These are phyloP conservation scores for Gnatocerus cornutus DNA, from an alignment of 2,888 invertebrate genomes.

Conservation along the genomic window DNA sequence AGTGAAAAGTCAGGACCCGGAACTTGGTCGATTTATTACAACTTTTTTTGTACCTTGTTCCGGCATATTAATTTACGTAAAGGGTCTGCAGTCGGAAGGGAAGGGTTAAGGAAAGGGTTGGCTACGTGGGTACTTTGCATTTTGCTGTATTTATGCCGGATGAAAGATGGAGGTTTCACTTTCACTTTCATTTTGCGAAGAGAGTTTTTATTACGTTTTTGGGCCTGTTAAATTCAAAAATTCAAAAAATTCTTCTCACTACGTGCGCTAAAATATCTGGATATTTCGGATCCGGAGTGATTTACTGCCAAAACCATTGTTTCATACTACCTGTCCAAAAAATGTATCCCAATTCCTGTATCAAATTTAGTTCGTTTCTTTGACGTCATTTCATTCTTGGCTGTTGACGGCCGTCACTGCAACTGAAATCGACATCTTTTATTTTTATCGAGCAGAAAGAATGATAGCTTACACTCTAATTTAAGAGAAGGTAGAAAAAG, in stretches of 20 bases:
- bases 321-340: too few species aligned
- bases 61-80: conserved; percentile 35
- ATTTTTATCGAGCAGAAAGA: neutral
- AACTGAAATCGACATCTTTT: conserved; percentile 1
- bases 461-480: neutral
- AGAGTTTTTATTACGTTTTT: too few species aligned
- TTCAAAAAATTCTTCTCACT: too few species aligned
- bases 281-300: too few species aligned
- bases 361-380: neutral
- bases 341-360: too few species aligned
- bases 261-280: too few species aligned
- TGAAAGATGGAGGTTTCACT: neutral
- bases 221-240: too few species aligned
- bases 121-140: conserved; percentile 1
- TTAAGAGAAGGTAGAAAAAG: neutral
- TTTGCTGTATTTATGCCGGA: neutral
- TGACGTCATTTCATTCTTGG: conserved; percentile 5
- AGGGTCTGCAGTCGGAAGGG: conserved; percentile 16
- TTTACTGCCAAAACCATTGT: too few species aligned
- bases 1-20: conserved; percentile 26
- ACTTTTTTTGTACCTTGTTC: conserved; percentile 26
- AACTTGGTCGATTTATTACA: conserved; percentile 38
- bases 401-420: conserved; percentile 2
- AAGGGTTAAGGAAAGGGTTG: conserved; percentile 27
- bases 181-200: neutral